Evolutionary conservation across 2,888 invertebrate species (phyloP), one percentile per base, ranked within the genome.

Genomic region (Mallateleia sp.): DNA sequence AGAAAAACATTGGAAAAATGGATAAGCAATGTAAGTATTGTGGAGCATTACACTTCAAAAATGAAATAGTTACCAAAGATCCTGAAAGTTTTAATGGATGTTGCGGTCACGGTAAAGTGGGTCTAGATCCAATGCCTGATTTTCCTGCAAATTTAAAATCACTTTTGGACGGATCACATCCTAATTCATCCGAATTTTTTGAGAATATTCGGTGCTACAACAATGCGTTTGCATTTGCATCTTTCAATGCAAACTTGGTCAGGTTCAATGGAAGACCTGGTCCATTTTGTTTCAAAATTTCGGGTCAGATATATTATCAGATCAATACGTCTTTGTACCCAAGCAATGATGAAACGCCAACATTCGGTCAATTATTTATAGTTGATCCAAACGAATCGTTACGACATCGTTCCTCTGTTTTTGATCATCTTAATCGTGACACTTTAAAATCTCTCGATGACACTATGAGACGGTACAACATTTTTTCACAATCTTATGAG

Each of bases 321-420:
- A 69, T 89, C 14, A 89, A 87, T 52, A 89, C 85, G 9, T 32
- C 85, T 20, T 64, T 84, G 5, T 56, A 83, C 18, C 81, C 87
- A 50, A 50, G 60, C 22, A 14, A 20, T n/a, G 58, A 75, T 22
- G 81, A 88, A 77, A 15, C 50, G 25, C 82, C 88, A 42, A 72
- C 38, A 24, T 87, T 77, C 62, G 88, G 89, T 14, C 88, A 90
- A 74, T 79, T 87, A 14, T 89, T 87, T 52, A 89, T 88, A 54
- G 32, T 87, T 56, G 89, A 88, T 79, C 54, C 62, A 22, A 71
- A 82, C 56, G 87, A 90, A 74, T 25, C 62, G 25, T 67, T 87
- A 32, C 81, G 88, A 50, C 67, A 86, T 9, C n/a, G 83, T 8
- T 25, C 69, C 28, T 88, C 87, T 24, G 22, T 85, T 28, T 85